Evolutionary conservation across 2,888 invertebrate genomes (phyloP).

Genomic region (Tuta absoluta): DNA sequence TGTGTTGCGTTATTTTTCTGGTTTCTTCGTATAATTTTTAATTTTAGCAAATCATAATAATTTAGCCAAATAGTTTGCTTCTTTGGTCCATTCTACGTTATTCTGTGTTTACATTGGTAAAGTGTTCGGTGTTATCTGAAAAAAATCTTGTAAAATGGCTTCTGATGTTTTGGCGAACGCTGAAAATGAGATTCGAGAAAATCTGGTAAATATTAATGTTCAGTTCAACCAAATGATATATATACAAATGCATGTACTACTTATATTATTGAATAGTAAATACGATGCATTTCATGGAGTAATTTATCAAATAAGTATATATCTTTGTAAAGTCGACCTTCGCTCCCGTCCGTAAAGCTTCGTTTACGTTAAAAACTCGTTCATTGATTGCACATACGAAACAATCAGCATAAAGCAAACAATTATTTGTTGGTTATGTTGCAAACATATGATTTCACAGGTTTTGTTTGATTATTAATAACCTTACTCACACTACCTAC

Average conservation of each 20-base stretch:
- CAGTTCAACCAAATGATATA: background rate
- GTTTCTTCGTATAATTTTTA: background rate
- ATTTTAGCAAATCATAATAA: background rate
- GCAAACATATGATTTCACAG: background rate
- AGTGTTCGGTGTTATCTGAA: background rate
- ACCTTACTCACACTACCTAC: background rate
- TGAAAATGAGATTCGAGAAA: slow-evolving; percentile 66
- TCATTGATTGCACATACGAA: background rate
- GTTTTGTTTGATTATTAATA: background rate
- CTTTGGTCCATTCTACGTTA: background rate
- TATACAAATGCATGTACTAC: background rate
- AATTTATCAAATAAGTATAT: background rate
- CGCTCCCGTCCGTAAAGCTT: background rate
- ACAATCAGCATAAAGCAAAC: background rate
- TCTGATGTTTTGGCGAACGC: slow-evolving; percentile 58
- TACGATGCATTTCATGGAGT: background rate
- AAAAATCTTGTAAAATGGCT: slow-evolving; percentile 50
- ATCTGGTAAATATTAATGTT: slow-evolving; percentile 58
- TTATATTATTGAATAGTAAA: background rate
- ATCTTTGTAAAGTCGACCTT: slow-evolving; percentile 11
- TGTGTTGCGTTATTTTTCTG: background rate
- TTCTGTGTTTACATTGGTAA: background rate
- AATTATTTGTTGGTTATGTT: background rate
- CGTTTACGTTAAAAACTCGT: background rate
- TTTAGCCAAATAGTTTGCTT: background rate